A percentile compares a stretch with the other conserved stretches of the same genome.
Evolutionary conservation across 2,113 vertebrate genomes (phyloP).

Genomic region (Cisticola juncidis): DNA sequence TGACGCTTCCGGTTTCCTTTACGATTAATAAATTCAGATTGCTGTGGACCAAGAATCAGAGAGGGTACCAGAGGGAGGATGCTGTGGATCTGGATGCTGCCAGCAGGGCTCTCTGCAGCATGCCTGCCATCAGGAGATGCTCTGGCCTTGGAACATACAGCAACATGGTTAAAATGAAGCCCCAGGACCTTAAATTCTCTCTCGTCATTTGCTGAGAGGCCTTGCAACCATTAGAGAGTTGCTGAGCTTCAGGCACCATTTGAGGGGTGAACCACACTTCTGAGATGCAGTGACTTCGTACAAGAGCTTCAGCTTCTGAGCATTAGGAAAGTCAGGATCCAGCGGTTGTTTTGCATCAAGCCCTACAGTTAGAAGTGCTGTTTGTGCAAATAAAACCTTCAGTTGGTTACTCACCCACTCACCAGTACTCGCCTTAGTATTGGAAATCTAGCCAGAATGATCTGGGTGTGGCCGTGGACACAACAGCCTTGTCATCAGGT

Average conservation of each 20-base stretch:
- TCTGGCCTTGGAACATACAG: fast-evolving
- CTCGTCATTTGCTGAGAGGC: neutral
- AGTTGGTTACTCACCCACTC: neutral
- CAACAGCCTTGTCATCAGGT: neutral
- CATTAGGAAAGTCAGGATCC: neutral
- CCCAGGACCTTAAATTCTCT: neutral
- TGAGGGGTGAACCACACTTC: neutral
- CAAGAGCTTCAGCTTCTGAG: neutral
- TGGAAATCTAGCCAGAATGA: neutral
- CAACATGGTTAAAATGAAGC: neutral
- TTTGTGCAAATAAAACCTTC: neutral
- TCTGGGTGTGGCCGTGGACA: neutral
- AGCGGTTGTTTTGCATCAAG: neutral
- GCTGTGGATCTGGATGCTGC: neutral
- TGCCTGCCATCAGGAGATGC: neutral
- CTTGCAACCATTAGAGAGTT: neutral
- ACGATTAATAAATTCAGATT: neutral
- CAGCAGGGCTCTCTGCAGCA: neutral
- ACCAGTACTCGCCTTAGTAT: neutral
- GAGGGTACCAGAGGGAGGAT: neutral
- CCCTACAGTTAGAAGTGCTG: neutral
- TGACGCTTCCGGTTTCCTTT: neutral
- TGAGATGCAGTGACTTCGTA: neutral
- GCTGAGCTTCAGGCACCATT: neutral
- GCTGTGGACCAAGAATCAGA: neutral